Percentiles rank a stretch among this genome's conserved stretches.
These are phyloP conservation scores for Anagyrus pseudococci DNA, from an alignment of 2,888 invertebrate species.

Conservation along the genomic window DNA sequence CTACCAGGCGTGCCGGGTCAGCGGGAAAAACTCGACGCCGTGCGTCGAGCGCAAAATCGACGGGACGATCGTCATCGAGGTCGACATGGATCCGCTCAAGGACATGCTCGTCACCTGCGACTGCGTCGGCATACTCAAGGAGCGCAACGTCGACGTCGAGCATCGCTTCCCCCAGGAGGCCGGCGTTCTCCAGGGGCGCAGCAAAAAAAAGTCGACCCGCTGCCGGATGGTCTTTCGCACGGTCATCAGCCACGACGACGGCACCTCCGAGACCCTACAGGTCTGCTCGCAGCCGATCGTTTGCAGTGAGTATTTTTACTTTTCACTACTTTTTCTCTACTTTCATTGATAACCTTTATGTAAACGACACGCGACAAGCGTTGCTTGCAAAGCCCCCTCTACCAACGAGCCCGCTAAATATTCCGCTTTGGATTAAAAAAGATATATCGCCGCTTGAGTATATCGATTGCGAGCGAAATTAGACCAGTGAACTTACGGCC, in stretches of 20 bases:
- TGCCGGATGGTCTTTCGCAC: constrained; percentile 95
- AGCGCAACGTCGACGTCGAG: constrained; percentile 94
- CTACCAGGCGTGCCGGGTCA: constrained; percentile 95
- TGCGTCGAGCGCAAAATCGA: constrained; percentile 90
- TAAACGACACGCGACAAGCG: too few species aligned
- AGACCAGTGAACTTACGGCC: too few species aligned
- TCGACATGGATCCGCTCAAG: constrained; percentile 86
- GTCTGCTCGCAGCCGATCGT: constrained; percentile 90
- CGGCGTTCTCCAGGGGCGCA: constrained; percentile 68
- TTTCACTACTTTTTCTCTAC: too few species aligned
- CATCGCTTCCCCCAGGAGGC: constrained; percentile 86
- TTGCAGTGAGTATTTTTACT: constrained; percentile 88
- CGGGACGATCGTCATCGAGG: constrained; percentile 93
- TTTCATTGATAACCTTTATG: too few species aligned
- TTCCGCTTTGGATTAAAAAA: too few species aligned
- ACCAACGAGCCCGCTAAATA: too few species aligned
- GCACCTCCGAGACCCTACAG: constrained; percentile 82
- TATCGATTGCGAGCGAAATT: too few species aligned
- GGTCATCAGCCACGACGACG: constrained; percentile 78
- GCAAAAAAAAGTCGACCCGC: constrained; percentile 92
- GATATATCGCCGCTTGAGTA: too few species aligned
- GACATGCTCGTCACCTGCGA: constrained; percentile 94
- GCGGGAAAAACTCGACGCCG: constrained; percentile 94
- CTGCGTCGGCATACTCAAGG: constrained; percentile 96
- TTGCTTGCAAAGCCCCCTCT: too few species aligned